phyloP scores from a whole-genome alignment of 2,113 vertebrate species.

The Sinosuthora webbiana region DNA sequence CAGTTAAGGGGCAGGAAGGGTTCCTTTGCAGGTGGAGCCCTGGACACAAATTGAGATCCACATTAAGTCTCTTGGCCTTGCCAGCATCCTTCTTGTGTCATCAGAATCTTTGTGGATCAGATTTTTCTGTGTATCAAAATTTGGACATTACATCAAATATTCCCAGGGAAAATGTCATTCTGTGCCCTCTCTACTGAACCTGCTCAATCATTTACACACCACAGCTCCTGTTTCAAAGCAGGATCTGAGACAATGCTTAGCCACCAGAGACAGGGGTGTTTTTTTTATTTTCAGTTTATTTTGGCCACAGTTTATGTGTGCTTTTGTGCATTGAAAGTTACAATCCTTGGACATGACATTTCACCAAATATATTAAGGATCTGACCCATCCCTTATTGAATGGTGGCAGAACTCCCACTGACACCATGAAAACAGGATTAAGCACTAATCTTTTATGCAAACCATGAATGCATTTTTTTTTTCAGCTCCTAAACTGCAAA shows the following conservation, averaged over 20 bases:
- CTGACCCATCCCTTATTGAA: neutral
- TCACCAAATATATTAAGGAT: neutral
- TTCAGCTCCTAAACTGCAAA: neutral
- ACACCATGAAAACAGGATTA: conserved; percentile 28
- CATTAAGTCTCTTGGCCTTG: neutral
- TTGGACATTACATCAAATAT: neutral
- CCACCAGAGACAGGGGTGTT: neutral
- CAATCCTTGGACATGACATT: neutral
- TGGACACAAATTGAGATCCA: neutral
- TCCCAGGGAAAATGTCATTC: neutral
- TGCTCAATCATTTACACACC: neutral
- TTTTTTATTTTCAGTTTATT: conserved; percentile 1
- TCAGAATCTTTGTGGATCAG: neutral
- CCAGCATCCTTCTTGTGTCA: neutral
- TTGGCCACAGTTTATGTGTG: neutral
- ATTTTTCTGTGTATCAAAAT: neutral
- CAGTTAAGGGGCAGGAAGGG: neutral
- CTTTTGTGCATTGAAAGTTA: neutral
- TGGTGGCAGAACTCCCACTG: neutral
- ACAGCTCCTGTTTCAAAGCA: neutral
- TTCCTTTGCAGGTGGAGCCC: neutral
- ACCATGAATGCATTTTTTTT: neutral
- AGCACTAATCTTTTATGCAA: conserved; percentile 4
- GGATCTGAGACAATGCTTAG: neutral
- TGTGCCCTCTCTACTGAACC: neutral